Evolutionary conservation across 2,888 invertebrate species (phyloP), one percentile per base, ranked within the genome.

Genomic region (Ectemnius lituratus): DNA sequence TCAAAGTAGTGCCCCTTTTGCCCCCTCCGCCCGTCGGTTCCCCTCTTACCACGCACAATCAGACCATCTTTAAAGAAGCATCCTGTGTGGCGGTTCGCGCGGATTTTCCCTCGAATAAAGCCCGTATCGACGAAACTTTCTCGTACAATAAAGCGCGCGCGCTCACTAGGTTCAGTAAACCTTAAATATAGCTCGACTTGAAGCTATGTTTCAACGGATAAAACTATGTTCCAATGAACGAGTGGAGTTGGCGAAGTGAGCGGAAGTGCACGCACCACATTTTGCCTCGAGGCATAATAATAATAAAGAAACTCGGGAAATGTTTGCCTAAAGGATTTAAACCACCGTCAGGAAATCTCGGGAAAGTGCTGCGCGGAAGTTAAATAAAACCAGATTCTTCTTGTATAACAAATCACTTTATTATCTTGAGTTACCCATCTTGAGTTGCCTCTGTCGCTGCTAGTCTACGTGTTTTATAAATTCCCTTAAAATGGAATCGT

Each of bases 161-260:
- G 8, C 16, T 14, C 14, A 52, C n/a, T 52, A 16, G 6, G 52
- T 52, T 49, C 5, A 49, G 60, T 67, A 63, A 75, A 75, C 67
- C 63, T 67, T 72, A 60, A 63, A 67, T 62, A 49, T 58, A 57
- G 62, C 59, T 65, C 57, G 61, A 16, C 66, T 59, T 37, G 16
- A 45, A 56, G 47, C 59, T 56, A 37, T 59, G 64, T 62, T 59
- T 57, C 57, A 69, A 64, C 37, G n/a, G 61, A 27, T 37, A 13
- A 28, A 61, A 64, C 28, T 52, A 61, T 49, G 28, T 47, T 16
- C 46, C 47, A 62, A 63, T 64, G 61, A 45, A 62, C 71, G 23
- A 46, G 67, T 47, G 16, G n/a, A n/a, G 23, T 46, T 37, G 37
- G 3, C 56, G 8, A 1, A 18, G 16, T 2, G 52, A 14, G 18